Conservation (phyloP, 2,797 vertebrate species). For the Cyclura pinguis region DNA sequence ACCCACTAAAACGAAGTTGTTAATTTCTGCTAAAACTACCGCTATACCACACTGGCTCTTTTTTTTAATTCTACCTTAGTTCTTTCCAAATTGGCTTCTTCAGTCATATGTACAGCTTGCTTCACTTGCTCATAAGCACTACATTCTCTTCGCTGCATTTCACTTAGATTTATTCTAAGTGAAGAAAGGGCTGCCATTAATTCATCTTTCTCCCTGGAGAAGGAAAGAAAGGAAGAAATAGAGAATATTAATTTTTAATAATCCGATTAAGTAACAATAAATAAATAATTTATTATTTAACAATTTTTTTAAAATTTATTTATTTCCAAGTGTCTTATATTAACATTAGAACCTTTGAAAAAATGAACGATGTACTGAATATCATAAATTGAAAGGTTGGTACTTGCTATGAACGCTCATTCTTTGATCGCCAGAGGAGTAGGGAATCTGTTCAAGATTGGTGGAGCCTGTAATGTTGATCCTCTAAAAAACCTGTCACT, state of each 20-base stretch:
- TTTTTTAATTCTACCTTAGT: constrained; percentile 77
- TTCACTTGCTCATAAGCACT: constrained; percentile 90
- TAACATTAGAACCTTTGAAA: neutral
- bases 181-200: constrained; percentile 85
- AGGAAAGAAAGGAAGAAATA: constrained; percentile 6
- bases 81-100: constrained; percentile 93
- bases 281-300: too few species aligned
- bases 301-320: too few species aligned
- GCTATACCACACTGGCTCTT: too few species aligned
- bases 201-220: constrained; percentile 91
- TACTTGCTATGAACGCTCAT: too few species aligned
- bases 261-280: neutral
- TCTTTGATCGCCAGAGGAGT: too few species aligned
- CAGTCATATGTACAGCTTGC: constrained; percentile 88
- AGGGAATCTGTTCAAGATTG: too few species aligned
- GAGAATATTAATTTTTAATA: neutral
- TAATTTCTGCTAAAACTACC: too few species aligned
- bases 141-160: constrained; percentile 87
- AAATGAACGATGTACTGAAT: neutral
- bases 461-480: neutral
- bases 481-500: too few species aligned
- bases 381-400: too few species aligned
- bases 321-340: neutral
- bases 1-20: too few species aligned
- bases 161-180: constrained; percentile 81